A percentile compares a stretch with the other conserved stretches of the same genome.
Conservation (phyloP, 2,113 vertebrate species). For the Oncorhynchus clarkii region DNA sequence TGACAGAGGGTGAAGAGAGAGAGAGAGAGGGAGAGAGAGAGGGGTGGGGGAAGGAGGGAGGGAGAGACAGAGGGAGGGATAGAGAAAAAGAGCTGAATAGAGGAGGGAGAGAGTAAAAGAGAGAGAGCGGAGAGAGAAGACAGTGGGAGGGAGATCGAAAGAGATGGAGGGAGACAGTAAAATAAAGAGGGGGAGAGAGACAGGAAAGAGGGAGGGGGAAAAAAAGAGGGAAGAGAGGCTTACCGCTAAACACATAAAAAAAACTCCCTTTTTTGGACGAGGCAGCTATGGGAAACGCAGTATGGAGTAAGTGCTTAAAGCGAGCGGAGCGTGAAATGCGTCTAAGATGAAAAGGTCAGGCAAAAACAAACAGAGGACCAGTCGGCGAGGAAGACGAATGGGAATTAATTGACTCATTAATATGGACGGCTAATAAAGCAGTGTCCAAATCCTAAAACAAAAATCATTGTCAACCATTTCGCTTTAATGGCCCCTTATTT, state of each 20-base stretch:
- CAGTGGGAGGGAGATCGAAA: constrained; percentile 42
- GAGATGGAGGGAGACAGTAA: constrained; percentile 42
- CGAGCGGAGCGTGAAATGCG: constrained; percentile 78
- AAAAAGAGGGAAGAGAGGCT: constrained; percentile 38
- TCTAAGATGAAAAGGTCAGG: constrained; percentile 83
- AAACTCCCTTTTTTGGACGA: constrained; percentile 58
- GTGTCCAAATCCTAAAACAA: constrained; percentile 72
- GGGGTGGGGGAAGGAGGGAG: constrained; percentile 53
- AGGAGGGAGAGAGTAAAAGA: constrained; percentile 46
- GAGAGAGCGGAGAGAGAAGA: constrained; percentile 18
- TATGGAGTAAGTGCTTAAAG: constrained; percentile 81
- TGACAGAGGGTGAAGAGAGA: constrained; percentile 25
- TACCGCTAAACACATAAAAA: constrained; percentile 64
- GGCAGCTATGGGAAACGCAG: constrained; percentile 68
- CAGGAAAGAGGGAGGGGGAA: constrained; percentile 48
- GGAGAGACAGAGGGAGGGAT: no score
- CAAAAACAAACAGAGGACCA: constrained; percentile 85
- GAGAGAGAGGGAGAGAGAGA: no score
- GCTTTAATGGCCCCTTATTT: constrained; percentile 77
- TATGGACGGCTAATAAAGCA: constrained; percentile 84
- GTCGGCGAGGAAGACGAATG: constrained; percentile 80
- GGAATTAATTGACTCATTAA: constrained; percentile 90
- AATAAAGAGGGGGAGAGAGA: constrained; percentile 34
- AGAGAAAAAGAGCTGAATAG: constrained; percentile 49
- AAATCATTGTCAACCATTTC: constrained; percentile 75